Evolutionary conservation across 1,140 invertebrate genomes (phyloP), one percentile per base, ranked within the genome.

Genomic region (Leptoteleia sp.): DNA sequence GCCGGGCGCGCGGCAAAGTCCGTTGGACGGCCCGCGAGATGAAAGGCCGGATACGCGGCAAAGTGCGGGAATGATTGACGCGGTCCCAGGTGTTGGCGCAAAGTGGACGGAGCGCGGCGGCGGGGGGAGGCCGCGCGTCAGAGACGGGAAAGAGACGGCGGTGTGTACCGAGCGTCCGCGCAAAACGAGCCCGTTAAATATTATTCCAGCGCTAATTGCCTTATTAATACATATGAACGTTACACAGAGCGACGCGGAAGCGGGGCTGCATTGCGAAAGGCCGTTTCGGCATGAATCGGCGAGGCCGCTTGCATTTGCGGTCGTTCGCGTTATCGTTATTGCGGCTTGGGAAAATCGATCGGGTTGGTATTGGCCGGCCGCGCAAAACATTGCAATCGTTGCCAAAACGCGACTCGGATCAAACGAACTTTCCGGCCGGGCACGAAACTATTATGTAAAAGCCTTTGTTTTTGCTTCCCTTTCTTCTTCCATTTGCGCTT

Each of bases 181-280:
- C 5, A 29, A 54, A 55, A 54, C 38, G 38, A 67, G n/a, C 38
- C 48, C 29, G 52, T 81, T 80, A 81, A 84, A 85, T 81, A 85
- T 85, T 82, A 75, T 84, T 79, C 31, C 76, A 50, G 22, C 48
- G 54, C 52, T 85, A 85, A 86, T 85, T 86, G 81, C 79, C 84
- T 85, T 82, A 85, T 86, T 85, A 85, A 85, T 83, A 83, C 54
- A 75, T 81, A 82, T 76, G 76, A 83, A 79, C 82, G 82, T 83
- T 77, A 67, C 45, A 50, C 52, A 11, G 88, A 87, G 83, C 89
- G 89, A 50, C 33, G 16, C n/a, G 25, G 27, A n/a, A n/a, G 6
- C 27, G 27, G 8, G 3, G 27, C 19, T 3, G 43, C 43, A 19
- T 15, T 31, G 54, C 42, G 16, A 70, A 70, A 48, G 37, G 11